Conservation (phyloP, 2,888 invertebrate species). For the Lasioglossum leucozonium region DNA sequence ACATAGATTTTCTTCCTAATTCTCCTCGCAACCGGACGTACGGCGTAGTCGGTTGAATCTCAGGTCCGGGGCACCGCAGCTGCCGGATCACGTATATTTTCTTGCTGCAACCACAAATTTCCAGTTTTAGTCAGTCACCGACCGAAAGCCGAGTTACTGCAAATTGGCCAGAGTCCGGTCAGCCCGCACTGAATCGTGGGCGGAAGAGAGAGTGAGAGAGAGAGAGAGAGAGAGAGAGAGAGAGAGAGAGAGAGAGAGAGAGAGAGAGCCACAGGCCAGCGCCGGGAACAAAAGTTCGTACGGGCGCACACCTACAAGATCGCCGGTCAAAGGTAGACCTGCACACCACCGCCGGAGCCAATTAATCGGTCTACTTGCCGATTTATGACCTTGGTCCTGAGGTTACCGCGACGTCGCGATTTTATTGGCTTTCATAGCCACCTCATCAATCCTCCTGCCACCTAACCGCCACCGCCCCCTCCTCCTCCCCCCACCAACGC, state of each 20-base stretch:
- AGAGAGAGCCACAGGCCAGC: background rate
- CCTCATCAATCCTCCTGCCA: slow-evolving; percentile 71
- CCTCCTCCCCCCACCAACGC: background rate
- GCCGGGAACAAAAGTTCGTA: slow-evolving; percentile 60
- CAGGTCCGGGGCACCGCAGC: slow-evolving; percentile 33
- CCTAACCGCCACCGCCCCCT: slow-evolving; percentile 37
- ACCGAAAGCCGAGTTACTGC: slow-evolving; percentile 76
- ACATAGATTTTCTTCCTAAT: slow-evolving; percentile 51
- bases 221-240: too few species aligned
- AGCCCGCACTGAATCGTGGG: slow-evolving; percentile 32
- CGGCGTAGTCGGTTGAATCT: slow-evolving; percentile 20
- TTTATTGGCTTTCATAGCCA: slow-evolving; percentile 77
- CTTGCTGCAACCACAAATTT: slow-evolving; percentile 69
- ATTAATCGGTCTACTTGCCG: slow-evolving; percentile 77
- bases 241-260: background rate
- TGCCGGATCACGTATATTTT: slow-evolving; percentile 61
- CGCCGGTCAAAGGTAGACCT: slow-evolving; percentile 19
- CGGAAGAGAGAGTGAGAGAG: slow-evolving; percentile 5
- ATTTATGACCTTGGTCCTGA: slow-evolving; percentile 71
- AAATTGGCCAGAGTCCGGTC: slow-evolving; percentile 75
- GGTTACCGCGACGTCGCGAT: slow-evolving; percentile 65
- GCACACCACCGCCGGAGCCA: slow-evolving; percentile 51
- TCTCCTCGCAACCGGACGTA: slow-evolving; percentile 28
- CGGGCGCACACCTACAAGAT: slow-evolving; percentile 11
- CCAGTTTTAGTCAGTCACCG: slow-evolving; percentile 69